Conservation (phyloP, 2,113 vertebrate species). For the Sprattus sprattus region DNA sequence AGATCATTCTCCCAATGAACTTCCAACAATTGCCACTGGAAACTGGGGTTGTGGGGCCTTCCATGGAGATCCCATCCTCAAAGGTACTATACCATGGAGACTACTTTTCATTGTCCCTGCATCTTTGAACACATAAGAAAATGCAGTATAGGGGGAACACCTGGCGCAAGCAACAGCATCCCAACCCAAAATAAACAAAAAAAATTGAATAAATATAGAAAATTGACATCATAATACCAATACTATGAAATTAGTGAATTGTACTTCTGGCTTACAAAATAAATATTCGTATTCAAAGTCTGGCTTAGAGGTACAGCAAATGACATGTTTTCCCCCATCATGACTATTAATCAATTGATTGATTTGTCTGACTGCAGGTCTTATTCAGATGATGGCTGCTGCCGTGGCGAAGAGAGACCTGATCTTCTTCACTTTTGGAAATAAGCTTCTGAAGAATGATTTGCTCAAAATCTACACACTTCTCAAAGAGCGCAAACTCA, state of each 20-base stretch:
- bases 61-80: constrained; percentile 67
- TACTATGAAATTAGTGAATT: too few relatives aligned
- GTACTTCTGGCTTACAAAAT: too few relatives aligned
- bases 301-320: neutral
- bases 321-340: neutral
- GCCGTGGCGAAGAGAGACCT: constrained; percentile 50
- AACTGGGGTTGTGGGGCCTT: constrained; percentile 75
- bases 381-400: constrained; percentile 75
- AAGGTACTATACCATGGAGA: constrained; percentile 60
- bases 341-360: neutral
- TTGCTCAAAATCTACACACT: constrained; percentile 49
- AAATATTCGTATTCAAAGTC: too few relatives aligned
- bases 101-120: too few relatives aligned
- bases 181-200: too few relatives aligned
- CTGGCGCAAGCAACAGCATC: too few relatives aligned
- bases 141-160: too few relatives aligned
- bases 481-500: constrained; percentile 36
- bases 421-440: constrained; percentile 67
- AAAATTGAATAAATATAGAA: too few relatives aligned
- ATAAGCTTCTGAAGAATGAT: neutral
- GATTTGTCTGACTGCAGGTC: constrained; percentile 46
- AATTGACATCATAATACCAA: too few relatives aligned
- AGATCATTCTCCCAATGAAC: neutral
- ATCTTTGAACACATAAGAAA: too few relatives aligned
- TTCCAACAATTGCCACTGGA: constrained; percentile 65